Evolutionary conservation across 2,888 invertebrate species (phyloP).

Genomic region (Blera fallax): DNA sequence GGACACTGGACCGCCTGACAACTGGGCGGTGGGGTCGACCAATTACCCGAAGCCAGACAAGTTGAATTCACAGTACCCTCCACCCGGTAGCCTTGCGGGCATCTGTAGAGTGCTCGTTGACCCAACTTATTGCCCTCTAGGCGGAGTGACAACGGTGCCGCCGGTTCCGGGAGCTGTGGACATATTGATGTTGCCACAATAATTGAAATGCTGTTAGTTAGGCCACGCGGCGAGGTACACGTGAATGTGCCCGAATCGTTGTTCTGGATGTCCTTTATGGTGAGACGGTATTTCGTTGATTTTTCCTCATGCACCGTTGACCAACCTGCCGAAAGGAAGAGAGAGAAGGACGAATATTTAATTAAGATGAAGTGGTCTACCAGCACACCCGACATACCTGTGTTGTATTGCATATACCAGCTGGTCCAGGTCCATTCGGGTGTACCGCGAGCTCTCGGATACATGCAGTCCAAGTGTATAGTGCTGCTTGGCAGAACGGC

Average conservation of each 20-base stretch:
- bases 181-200: conserved; percentile 88
- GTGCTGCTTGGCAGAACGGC: conserved; percentile 90
- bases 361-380: conserved; percentile 67
- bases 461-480: conserved; percentile 91
- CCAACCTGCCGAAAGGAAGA: conserved; percentile 78
- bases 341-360: conserved; percentile 33
- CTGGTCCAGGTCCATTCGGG: conserved; percentile 96
- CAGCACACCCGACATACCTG: conserved; percentile 83
- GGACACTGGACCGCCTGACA: conserved; percentile 92
- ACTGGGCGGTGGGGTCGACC: conserved; percentile 89
- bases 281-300: conserved; percentile 91
- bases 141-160: conserved; percentile 86
- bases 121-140: conserved; percentile 91
- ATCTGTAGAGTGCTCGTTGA: conserved; percentile 85
- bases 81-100: conserved; percentile 90
- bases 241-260: conserved; percentile 93
- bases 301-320: conserved; percentile 84
- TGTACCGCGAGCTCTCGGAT: conserved; percentile 88
- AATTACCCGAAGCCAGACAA: conserved; percentile 92
- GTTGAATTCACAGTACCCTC: conserved; percentile 90
- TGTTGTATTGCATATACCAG: conserved; percentile 88
- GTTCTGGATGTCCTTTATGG: conserved; percentile 90
- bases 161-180: conserved; percentile 84
- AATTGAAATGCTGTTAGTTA: conserved; percentile 84
- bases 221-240: conserved; percentile 90